Percentiles rank a stretch among this genome's conserved stretches.
Conservation (phyloP, 2,113 vertebrate genomes). For the Choloepus hoffmanni region DNA sequence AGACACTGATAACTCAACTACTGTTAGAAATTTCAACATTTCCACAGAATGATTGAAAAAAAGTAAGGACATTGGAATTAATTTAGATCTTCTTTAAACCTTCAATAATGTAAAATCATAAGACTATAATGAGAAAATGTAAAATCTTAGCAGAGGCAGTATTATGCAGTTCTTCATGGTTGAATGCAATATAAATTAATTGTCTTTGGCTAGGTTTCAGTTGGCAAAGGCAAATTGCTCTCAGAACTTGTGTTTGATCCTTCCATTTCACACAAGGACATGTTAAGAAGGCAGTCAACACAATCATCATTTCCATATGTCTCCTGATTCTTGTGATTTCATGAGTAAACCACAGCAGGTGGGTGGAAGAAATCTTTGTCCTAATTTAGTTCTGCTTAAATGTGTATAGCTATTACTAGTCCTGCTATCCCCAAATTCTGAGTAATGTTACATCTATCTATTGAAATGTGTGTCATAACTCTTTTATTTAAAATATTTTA, state of each 20-base stretch:
- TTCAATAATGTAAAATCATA: neutral
- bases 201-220: slow-evolving; percentile 60
- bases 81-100: slow-evolving; percentile 16
- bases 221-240: slow-evolving; percentile 67
- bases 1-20: neutral
- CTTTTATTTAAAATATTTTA: slow-evolving; percentile 22
- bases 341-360: slow-evolving; percentile 26
- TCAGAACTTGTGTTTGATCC: slow-evolving; percentile 41
- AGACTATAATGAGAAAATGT: neutral
- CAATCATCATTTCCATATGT: slow-evolving; percentile 51
- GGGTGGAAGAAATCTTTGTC: slow-evolving; percentile 26
- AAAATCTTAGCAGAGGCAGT: slow-evolving; percentile 40
- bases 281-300: slow-evolving; percentile 60
- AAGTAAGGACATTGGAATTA: neutral
- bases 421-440: neutral
- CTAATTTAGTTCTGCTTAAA: slow-evolving; percentile 17
- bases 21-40: slow-evolving; percentile 4
- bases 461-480: neutral
- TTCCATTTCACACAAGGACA: slow-evolving; percentile 55
- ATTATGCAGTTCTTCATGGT: slow-evolving; percentile 37
- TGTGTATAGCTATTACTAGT: neutral
- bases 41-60: neutral
- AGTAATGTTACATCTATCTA: slow-evolving; percentile 37
- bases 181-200: slow-evolving; percentile 63
- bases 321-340: slow-evolving; percentile 55